Conservation (phyloP, 2,113 vertebrate species). For the Vulpes lagopus region DNA sequence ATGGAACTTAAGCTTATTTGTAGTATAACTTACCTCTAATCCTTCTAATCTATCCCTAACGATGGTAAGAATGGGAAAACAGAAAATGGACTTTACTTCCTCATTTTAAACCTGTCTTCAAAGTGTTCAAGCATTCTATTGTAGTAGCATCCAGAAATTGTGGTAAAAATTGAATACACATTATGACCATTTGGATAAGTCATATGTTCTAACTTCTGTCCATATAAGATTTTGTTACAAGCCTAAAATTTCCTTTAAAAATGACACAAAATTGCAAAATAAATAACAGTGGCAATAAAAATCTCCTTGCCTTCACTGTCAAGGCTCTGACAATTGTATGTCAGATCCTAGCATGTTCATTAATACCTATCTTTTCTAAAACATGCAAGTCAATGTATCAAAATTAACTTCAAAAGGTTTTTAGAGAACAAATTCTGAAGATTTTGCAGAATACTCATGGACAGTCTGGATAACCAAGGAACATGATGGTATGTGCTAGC, state of each 20-base stretch:
- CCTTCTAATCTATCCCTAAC: conserved; percentile 36
- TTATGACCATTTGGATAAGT: background rate
- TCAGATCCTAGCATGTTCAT: background rate
- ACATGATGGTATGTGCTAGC: background rate
- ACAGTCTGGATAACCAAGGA: background rate
- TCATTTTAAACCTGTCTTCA: conserved; percentile 40
- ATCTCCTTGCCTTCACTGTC: background rate
- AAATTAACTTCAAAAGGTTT: background rate
- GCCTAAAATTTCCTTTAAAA: conserved; percentile 48
- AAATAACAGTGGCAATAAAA: background rate
- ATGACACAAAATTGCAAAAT: conserved; percentile 44
- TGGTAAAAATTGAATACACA: background rate
- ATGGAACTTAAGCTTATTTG: conserved; percentile 52
- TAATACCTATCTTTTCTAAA: conserved; percentile 45
- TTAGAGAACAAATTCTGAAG: conserved; percentile 31
- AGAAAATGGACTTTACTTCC: conserved; percentile 19
- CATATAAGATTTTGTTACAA: background rate
- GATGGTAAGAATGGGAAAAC: conserved; percentile 16
- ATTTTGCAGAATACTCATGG: background rate
- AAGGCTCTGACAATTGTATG: background rate
- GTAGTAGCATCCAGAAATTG: conserved; percentile 2
- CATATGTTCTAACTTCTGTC: background rate
- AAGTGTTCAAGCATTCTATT: background rate
- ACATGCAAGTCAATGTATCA: background rate
- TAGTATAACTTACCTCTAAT: conserved; percentile 12